Base-by-base conservation (phyloP, 2,888 invertebrate genomes). In the Teleogryllus oceanicus region DNA sequence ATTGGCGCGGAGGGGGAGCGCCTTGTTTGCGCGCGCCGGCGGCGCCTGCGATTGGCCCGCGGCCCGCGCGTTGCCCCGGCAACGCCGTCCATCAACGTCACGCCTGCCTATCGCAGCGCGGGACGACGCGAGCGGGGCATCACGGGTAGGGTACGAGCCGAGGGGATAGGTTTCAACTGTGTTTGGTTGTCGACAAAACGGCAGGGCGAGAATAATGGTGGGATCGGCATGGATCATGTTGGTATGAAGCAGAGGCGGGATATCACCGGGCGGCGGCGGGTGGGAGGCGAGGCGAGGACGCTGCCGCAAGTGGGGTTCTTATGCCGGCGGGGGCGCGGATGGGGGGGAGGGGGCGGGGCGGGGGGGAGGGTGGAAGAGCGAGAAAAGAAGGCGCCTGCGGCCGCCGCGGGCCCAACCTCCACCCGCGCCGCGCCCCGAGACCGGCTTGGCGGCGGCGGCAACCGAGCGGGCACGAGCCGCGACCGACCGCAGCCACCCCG, bases 1-100 rank as follows among this genome's bases (percentile, higher is more conserved):
- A 62, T 62, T 62, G 62, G 62, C 62, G 62, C 62, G 62, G 62
- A 3, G 4, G 62, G 16, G 16, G 16, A n/a, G 62, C 62, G 13
- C 62, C 16, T 10, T 16, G 62, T 16, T 62, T 62, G 62, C 62
- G 16, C 62, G 62, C 16, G 16, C 4, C 12, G n/a, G 4, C 62
- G 62, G 81, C 81, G 80, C 83, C 82, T 84, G 83, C 82, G 82
- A 87, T 87, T 88, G 87, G 87, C 84, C 82, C 82, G 80, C 82
- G 81, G 80, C 81, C 82, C 83, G 83, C 84, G 83, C 77, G 83
- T 81, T 75, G 78, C 76, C 80, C 80, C 81, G 81, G 79, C 80
- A 76, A 82, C 82, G 83, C 81, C 83, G 81, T 88, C 88, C 88
- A 82, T 78, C 80, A 79, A 79, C 37, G 49, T 37, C 16, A 49